Base-by-base conservation (phyloP, 1,140 invertebrate genomes). In the Parapsyche elsis region DNA sequence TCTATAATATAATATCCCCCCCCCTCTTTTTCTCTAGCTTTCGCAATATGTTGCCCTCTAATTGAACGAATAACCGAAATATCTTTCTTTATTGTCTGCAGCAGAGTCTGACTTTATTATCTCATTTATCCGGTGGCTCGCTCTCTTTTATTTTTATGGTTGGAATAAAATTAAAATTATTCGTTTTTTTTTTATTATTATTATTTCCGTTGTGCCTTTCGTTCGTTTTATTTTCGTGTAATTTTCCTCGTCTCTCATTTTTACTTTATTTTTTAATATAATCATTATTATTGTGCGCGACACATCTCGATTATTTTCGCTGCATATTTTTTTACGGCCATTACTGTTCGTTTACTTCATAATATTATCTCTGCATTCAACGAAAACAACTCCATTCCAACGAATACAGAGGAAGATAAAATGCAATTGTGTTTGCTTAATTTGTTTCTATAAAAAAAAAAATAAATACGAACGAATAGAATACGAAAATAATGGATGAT, bases 111-210 rank as follows among this genome's bases (percentile, higher is more conserved):
- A 67, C 64, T 67, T 67, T 67, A 67, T 67, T 67, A 26, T 67
- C 64, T 26, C 64, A 26, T 67, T 67, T 67, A 67, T 67, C 9
- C 64, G 64, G 21, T 26, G 64, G 24, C 24, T 67, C 64, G 64
- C 64, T 67, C 64, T 14, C 9, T 67, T 67, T 67, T 67, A 67
- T 67, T 67, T 67, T 67, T 67, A 67, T n/a, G 64, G 64, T 67
- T 23, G 64, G 64, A 67, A 67, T 67, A 67, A 67, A 67, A 67
- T 67, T 67, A 67, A 67, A 67, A 67, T 67, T 67, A 67, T 67
- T 67, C 64, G 7, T 9, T 23, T 67, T 67, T 64, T 64, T 67
- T 53, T 53, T 53, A 53, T 53, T 53, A 12, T 53, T 53, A 16
- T 53, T 53, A 14, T 67, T 12, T 26, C 24, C 24, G 24, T 24